Base-by-base conservation (phyloP, 2,888 invertebrate species). In the Athrips mouffetella region DNA sequence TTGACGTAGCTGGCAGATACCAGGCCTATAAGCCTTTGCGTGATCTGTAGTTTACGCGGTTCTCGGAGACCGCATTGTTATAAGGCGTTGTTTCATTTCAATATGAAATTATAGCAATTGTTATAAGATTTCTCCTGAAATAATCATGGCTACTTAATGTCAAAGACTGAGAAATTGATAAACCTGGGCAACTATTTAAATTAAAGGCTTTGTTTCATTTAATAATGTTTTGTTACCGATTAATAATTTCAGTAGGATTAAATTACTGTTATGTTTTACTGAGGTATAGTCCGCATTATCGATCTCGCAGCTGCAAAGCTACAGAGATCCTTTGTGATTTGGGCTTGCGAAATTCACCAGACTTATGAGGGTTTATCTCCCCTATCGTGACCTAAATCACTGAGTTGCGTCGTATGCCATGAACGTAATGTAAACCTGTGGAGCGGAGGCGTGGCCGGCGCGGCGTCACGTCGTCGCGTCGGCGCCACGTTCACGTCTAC, bases 401-500 rank as follows among this genome's bases (percentile, higher is more conserved):
- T 16, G 7, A 69, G 68, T 67, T 65, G 65, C 64, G 62, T 69
- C 58, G 62, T 27, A 16, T 16, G 25, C 18, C 66, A 67, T 59
- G 59, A 67, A 62, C 65, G 67, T 67, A 73, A 70, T 71, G 65
- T 63, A 73, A 67, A 67, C 65, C 63, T 71, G 69, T 69, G 66
- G 67, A 67, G 67, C 63, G 76, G 73, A 77, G 85, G 85, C 82
- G 84, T 80, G 83, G 82, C 63, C 62, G 69, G 68, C 79, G 77
- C 80, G 82, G 82, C 76, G 82, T 73, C 82, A 73, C 74, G 73
- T 72, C 78, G 82, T 73, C 82, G 73, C 74, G 73, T 72, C 78
- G 81, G 80, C 83, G 81, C 82, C 82, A 65, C 66, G 69, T 73
- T 81, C 82, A 65, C 66, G 69, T 73, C 73, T 74, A 59, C 67